These are phyloP conservation scores for Lampropteryx suffumata DNA, from an alignment of 2,888 invertebrate species.

Conservation along the genomic window DNA sequence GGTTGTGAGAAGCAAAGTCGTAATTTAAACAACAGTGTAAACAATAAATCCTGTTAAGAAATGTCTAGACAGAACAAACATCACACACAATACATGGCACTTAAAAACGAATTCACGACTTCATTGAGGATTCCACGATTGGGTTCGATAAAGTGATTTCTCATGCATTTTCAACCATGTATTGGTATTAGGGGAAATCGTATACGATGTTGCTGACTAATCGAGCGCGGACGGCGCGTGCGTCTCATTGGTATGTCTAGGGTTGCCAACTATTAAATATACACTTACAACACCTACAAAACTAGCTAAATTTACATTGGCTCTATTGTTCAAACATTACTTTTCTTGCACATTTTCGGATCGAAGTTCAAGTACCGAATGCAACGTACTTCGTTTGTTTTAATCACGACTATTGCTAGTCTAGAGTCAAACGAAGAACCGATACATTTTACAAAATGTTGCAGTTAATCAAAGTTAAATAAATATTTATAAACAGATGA, in stretches of 20 bases:
- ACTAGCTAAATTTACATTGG: too few species aligned
- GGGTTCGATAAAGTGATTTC: slow-evolving; percentile 30
- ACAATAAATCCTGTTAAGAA: neutral
- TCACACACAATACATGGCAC: slow-evolving; percentile 1
- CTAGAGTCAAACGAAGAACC: too few species aligned
- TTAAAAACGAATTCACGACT: slow-evolving; percentile 3
- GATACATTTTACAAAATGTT: too few species aligned
- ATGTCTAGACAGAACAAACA: slow-evolving; percentile 1
- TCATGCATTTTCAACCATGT: slow-evolving; percentile 33
- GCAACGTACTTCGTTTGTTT: too few species aligned
- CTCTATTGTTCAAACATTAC: too few species aligned
- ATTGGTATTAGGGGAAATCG: slow-evolving; percentile 44
- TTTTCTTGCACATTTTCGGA: too few species aligned
- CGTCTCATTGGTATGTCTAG: slow-evolving; percentile 20
- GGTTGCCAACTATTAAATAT: slow-evolving; percentile 6
- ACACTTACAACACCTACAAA: too few species aligned
- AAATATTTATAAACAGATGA: too few species aligned
- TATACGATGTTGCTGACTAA: slow-evolving; percentile 34
- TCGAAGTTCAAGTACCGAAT: too few species aligned
- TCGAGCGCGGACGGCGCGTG: slow-evolving; percentile 43
- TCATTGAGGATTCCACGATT: slow-evolving; percentile 38
- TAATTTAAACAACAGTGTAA: neutral
- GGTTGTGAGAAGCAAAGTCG: neutral
- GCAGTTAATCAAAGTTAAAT: too few species aligned
- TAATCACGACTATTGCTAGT: too few species aligned